Conservation (phyloP, 2,797 vertebrate genomes). For the Meda fulgida region DNA sequence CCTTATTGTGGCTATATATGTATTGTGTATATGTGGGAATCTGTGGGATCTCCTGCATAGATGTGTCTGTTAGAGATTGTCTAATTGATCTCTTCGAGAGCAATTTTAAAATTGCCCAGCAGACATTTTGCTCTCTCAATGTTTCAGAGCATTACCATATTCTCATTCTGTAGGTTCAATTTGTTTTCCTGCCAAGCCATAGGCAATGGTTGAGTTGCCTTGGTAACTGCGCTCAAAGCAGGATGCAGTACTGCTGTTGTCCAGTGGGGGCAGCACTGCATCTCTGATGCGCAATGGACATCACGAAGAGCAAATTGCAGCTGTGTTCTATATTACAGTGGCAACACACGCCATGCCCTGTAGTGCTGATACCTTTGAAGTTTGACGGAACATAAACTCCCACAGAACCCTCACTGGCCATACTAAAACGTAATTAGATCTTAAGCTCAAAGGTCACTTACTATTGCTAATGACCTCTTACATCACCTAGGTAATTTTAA, state of each 20-base stretch:
- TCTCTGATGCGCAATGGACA: constrained; percentile 58
- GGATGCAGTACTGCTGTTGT: constrained; percentile 48
- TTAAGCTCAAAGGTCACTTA: constrained; percentile 59
- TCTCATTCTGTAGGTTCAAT: constrained; percentile 51
- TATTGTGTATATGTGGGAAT: constrained; percentile 3
- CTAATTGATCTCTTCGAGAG: constrained; percentile 39
- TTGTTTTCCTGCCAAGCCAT: constrained; percentile 45
- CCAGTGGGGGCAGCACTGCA: constrained; percentile 52
- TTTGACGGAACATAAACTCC: constrained; percentile 37
- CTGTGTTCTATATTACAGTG: constrained; percentile 56
- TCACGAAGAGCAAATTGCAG: constrained; percentile 66
- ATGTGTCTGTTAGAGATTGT: constrained; percentile 33
- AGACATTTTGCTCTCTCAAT: constrained; percentile 48
- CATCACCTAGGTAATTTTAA: constrained; percentile 34
- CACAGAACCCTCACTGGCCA: constrained; percentile 46
- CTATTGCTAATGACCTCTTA: constrained; percentile 47
- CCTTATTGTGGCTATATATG: background rate
- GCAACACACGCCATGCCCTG: constrained; percentile 60
- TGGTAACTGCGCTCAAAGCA: constrained; percentile 58
- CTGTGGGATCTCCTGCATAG: constrained; percentile 42
- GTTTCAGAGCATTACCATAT: constrained; percentile 48
- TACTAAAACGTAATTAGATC: constrained; percentile 30
- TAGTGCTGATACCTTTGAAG: constrained; percentile 31
- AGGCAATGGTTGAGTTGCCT: constrained; percentile 55
- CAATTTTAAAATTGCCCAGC: constrained; percentile 34